Evolutionary conservation across 2,888 invertebrate species (phyloP).

Genomic region (Dorcus parallelipipedus): DNA sequence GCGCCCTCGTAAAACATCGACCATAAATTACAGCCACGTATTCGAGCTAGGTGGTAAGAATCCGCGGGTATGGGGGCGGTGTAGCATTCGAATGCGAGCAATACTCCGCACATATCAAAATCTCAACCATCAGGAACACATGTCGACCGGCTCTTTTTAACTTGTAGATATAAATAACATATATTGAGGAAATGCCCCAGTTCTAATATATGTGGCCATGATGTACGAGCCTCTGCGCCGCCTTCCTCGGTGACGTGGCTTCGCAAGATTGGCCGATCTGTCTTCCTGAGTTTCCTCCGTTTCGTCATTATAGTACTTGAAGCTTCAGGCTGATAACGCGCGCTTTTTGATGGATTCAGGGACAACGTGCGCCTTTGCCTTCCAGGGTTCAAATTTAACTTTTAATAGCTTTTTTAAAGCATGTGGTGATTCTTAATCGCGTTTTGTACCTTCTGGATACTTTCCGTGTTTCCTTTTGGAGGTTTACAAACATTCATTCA

Average conservation of each 20-base stretch:
- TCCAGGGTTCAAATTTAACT: slow-evolving; percentile 34
- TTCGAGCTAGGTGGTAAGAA: slow-evolving; percentile 1
- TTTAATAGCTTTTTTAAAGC: slow-evolving; percentile 30
- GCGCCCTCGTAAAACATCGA: slow-evolving; percentile 6
- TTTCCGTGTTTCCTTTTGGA: too few species aligned
- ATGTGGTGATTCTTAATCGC: slow-evolving; percentile 19
- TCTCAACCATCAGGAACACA: slow-evolving; percentile 28
- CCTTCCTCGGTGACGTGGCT: slow-evolving; percentile 25
- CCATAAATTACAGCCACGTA: slow-evolving; percentile 16
- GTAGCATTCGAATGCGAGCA: slow-evolving; percentile 17
- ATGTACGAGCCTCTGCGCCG: slow-evolving; percentile 29
- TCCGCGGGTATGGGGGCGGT: not conserved
- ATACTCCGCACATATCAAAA: slow-evolving; percentile 24
- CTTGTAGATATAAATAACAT: slow-evolving; percentile 34
- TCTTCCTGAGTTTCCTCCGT: slow-evolving; percentile 36
- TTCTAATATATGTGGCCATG: slow-evolving; percentile 30
- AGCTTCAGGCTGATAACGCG: slow-evolving; percentile 28
- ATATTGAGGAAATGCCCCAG: slow-evolving; percentile 33
- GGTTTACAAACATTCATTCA: too few species aligned
- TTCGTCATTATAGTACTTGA: slow-evolving; percentile 33
- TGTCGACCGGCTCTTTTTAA: slow-evolving; percentile 33
- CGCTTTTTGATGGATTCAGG: slow-evolving; percentile 33
- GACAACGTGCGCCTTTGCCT: slow-evolving; percentile 23
- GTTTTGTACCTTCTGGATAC: not conserved
- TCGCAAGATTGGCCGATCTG: slow-evolving; percentile 37